These are phyloP conservation scores for Drosophila sucinea DNA, from an alignment of 1,140 invertebrate species.

Conservation along the genomic window DNA sequence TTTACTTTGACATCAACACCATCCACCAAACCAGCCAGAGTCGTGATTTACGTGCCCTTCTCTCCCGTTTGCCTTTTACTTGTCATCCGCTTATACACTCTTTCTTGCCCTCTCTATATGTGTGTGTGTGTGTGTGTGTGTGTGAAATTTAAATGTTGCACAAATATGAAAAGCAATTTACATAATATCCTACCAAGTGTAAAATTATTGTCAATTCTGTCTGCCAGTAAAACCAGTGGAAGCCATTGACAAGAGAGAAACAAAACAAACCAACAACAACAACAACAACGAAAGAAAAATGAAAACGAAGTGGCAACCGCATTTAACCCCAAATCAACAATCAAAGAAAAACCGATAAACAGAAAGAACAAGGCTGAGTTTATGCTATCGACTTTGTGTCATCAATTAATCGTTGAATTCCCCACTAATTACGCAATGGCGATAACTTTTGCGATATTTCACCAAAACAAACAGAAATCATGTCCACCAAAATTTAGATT, in stretches of 20 bases:
- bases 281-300: neutral
- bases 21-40: slow-evolving; percentile 27
- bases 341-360: neutral
- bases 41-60: slow-evolving; percentile 64
- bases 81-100: slow-evolving; percentile 35
- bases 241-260: no score
- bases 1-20: slow-evolving; percentile 73
- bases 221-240: slow-evolving; percentile 40
- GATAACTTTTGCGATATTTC: no score
- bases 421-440: no score
- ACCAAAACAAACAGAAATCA: no score
- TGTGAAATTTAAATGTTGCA: slow-evolving; percentile 78
- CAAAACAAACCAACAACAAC: slow-evolving; percentile 12
- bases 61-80: slow-evolving; percentile 22
- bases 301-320: neutral
- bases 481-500: neutral
- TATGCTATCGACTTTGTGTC: no score
- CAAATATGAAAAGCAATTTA: slow-evolving; percentile 82
- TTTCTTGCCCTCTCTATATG: neutral
- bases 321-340: neutral
- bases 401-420: no score
- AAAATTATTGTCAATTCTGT: slow-evolving; percentile 80
- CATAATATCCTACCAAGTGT: slow-evolving; percentile 81
- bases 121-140: slow-evolving; percentile 26
- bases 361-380: neutral